A percentile compares a stretch with the other conserved stretches of the same genome.
Evolutionary conservation across 2,113 vertebrate genomes (phyloP).

Genomic region (Lutjanus erythropterus): DNA sequence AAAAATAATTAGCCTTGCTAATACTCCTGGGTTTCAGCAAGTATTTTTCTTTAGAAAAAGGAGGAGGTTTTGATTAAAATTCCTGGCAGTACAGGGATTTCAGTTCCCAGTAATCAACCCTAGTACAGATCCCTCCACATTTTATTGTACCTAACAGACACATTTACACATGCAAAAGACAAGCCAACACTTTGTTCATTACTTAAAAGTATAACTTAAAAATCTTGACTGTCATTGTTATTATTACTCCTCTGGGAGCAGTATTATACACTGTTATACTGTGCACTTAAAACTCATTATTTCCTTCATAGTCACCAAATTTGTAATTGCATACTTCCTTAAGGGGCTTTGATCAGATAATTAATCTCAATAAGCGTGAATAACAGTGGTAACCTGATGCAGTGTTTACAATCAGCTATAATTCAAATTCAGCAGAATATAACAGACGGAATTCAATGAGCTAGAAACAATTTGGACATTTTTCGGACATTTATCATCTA

Average conservation of each 20-base stretch:
- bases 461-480: not conserved
- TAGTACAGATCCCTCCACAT: slow-evolving; percentile 1
- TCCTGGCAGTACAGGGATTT: slow-evolving; percentile 8
- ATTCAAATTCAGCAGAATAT: not conserved
- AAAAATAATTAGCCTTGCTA: not conserved
- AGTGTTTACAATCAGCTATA: not conserved
- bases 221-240: not conserved
- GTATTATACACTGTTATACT: not conserved
- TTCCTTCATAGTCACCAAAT: not conserved
- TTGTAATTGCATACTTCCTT: not conserved
- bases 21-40: not conserved
- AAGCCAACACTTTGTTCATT: slow-evolving; percentile 14
- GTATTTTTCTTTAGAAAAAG: not conserved
- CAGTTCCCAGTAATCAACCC: slow-evolving; percentile 4
- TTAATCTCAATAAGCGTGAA: not conserved
- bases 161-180: slow-evolving; percentile 13
- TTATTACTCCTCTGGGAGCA: slow-evolving; percentile 8
- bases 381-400: not conserved
- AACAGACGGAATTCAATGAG: not conserved
- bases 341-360: not conserved
- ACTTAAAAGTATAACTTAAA: slow-evolving; percentile 9
- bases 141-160: slow-evolving; percentile 19
- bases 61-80: slow-evolving; percentile 4
- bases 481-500: slow-evolving; percentile 24
- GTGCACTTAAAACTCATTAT: too few species aligned